Percentiles rank a stretch among this genome's conserved stretches.
Conservation (phyloP, 2,797 vertebrate species). For the Notolepis coatsorum region DNA sequence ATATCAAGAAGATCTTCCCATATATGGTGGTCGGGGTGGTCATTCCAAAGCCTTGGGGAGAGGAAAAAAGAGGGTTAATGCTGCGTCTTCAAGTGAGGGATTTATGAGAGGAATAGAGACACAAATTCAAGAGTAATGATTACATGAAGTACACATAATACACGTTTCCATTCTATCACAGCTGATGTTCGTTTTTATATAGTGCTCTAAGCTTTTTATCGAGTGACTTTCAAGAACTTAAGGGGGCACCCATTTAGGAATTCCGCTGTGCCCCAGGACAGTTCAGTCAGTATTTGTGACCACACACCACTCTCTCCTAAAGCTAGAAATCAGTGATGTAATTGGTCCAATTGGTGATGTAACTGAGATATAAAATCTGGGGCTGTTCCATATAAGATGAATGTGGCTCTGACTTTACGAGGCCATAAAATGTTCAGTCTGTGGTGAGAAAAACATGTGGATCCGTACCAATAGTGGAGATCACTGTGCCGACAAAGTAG, state of each 20-base stretch:
- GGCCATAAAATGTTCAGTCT: neutral
- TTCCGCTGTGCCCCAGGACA: no score
- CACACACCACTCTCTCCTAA: no score
- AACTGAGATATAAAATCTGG: no score
- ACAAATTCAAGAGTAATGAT: neutral
- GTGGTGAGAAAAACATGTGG: neutral
- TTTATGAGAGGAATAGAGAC: neutral
- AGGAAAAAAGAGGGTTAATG: constrained; percentile 8
- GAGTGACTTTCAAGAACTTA: neutral
- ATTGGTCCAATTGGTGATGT: no score
- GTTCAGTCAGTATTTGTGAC: no score
- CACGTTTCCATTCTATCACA: neutral
- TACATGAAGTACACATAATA: neutral
- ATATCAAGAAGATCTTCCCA: constrained; percentile 85
- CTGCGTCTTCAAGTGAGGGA: neutral
- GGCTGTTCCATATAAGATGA: no score
- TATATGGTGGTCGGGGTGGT: constrained; percentile 82
- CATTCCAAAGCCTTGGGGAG: constrained; percentile 84
- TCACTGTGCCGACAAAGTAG: constrained; percentile 86
- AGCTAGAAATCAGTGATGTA: no score
- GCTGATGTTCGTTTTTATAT: neutral
- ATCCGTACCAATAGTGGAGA: constrained; percentile 86
- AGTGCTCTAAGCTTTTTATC: neutral
- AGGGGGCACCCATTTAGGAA: no score
- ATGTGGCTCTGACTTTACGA: no score